A percentile compares a stretch with the other conserved stretches of the same genome.
phyloP scores from a whole-genome alignment of 1,140 invertebrate species.

The Phthorimaea operculella region DNA sequence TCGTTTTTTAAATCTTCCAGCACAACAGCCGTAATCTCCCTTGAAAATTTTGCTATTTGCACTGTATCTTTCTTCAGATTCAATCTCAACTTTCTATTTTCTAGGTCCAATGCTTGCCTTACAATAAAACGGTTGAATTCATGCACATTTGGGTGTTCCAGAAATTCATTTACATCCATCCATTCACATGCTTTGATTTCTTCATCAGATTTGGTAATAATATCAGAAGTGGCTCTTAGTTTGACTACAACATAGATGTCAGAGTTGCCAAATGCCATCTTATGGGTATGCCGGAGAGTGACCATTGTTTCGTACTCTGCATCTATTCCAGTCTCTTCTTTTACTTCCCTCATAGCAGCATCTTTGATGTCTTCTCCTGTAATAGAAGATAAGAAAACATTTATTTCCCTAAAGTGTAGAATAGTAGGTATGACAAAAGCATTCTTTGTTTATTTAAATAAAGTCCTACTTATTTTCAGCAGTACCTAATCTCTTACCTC shows the following conservation, averaged over 20 bases:
- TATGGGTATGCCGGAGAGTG: constrained; percentile 79
- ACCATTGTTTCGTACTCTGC: constrained; percentile 82
- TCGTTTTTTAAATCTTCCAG: constrained; percentile 29
- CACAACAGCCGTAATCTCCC: constrained; percentile 40
- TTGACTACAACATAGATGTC: constrained; percentile 86
- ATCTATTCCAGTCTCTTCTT: constrained; percentile 88
- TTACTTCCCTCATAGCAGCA: constrained; percentile 85
- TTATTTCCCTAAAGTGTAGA: no score
- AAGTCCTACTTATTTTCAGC: background rate
- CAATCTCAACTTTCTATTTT: constrained; percentile 70
- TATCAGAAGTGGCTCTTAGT: constrained; percentile 73
- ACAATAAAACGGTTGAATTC: constrained; percentile 79
- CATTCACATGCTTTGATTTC: constrained; percentile 84
- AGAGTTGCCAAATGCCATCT: constrained; percentile 79
- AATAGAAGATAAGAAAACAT: constrained; percentile 16
- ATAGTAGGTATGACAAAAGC: background rate
- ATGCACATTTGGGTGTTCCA: constrained; percentile 77
- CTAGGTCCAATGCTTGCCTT: constrained; percentile 74
- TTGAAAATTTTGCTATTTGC: constrained; percentile 27
- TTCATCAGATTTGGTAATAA: constrained; percentile 76
- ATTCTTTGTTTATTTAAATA: background rate
- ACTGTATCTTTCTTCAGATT: constrained; percentile 39
- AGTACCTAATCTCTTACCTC: constrained; percentile 66
- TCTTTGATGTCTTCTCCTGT: constrained; percentile 83
- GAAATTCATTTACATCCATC: constrained; percentile 85